phyloP scores from a whole-genome alignment of 2,888 invertebrate species.

The Trypoxylon attenuatum region DNA sequence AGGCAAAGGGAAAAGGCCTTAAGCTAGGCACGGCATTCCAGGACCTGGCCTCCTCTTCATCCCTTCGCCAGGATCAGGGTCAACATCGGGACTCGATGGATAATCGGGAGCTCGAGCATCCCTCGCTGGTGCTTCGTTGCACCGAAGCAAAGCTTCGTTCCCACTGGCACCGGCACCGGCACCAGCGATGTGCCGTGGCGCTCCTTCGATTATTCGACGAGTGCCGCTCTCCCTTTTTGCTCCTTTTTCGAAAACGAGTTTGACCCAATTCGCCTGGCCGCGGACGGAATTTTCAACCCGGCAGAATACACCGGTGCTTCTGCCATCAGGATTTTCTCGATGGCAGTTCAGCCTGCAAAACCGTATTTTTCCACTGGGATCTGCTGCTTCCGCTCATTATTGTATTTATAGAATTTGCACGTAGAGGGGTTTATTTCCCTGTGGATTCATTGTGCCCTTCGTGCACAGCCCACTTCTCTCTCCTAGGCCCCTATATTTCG shows the following conservation, averaged over 20 bases:
- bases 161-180: conserved; percentile 8
- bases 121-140: conserved; percentile 16
- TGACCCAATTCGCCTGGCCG: not conserved
- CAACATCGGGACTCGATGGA: conserved; percentile 40
- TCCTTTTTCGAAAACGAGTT: not conserved
- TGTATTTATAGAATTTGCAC: no score
- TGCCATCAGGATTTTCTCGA: no score
- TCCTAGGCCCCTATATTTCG: no score
- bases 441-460: no score
- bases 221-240: not conserved
- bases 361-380: no score
- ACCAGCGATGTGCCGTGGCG: conserved; percentile 48
- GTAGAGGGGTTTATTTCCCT: no score
- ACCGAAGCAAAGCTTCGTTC: no score
- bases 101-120: conserved; percentile 29
- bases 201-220: conserved; percentile 25
- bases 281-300: not conserved
- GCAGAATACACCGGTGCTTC: no score
- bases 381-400: no score
- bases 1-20: conserved; percentile 20
- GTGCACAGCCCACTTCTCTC: no score
- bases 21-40: conserved; percentile 62
- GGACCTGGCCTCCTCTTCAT: conserved; percentile 55
- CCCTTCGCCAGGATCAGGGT: conserved; percentile 54
- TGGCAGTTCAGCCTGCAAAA: no score